Base-by-base conservation (phyloP, 2,113 vertebrate species). In the Ranitomeya imitator region DNA sequence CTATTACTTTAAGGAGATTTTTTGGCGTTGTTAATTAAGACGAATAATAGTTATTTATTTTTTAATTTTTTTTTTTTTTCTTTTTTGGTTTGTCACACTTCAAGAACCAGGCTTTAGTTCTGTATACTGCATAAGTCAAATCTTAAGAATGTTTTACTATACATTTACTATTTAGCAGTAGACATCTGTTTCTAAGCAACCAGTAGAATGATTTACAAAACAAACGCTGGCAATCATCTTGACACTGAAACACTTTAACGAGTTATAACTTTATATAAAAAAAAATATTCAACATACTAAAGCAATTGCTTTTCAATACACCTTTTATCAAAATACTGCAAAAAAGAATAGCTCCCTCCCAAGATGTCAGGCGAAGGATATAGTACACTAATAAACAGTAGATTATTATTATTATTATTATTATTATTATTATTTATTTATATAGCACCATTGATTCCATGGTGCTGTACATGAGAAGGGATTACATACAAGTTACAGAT, bases 141-240 rank as follows among this genome's bases (percentile, higher is more conserved):
- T 60, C 0, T 31, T 61, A 80, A 31, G 1, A 26, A 57, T 31
- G 14, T 81, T 81, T 52, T 78, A n/a, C 8, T 31, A 31, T 31
- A n/a, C 21, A 0, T 78, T 7, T 57, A 79, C 7, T 80, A 59
- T 31, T 59, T 11, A 73, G n/a, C 55, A 80, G 15, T 61, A 16
- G 23, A 45, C 57, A 31, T 19, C 79, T 81, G 78, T 80, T 80
- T 59, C 55, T 55, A 16, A 59, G 78, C 54, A 80, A 80, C 78
- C 26, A 4, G 57, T n/a, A 23, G 18, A 77, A 77, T 79, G 52
- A 23, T 57, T 79, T 79, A 79, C 8, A 26, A 54, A 79, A 79
- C 21, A 26, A 57, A 57, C 7, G 11, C 15, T 79, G 3, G 69
- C 15, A 11, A 71, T 31, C 9, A 67, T n/a, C 16, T 19, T 63